phyloP scores from a whole-genome alignment of 2,797 vertebrate species.

The Cynodonichthys magdalenae region DNA sequence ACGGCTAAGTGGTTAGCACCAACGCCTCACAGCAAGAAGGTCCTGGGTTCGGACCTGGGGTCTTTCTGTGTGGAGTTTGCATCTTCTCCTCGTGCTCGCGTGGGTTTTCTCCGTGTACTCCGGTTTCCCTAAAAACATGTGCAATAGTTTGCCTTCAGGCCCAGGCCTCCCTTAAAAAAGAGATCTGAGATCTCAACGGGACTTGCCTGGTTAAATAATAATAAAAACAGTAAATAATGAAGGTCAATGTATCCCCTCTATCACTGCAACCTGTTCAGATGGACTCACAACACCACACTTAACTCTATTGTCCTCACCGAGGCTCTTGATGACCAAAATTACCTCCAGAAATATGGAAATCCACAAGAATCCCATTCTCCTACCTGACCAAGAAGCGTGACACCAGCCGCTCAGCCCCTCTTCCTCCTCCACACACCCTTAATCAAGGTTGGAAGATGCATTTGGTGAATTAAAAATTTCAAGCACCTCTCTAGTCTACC shows the following conservation, averaged over 20 bases:
- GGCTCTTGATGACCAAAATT: slow-evolving; percentile 12
- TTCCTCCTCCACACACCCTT: slow-evolving; percentile 37
- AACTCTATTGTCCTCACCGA: slow-evolving; percentile 6
- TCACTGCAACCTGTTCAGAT: slow-evolving; percentile 22
- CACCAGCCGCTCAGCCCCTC: slow-evolving; percentile 42
- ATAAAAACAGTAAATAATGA: no score
- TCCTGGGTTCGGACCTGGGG: no score
- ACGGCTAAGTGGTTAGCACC: no score
- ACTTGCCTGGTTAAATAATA: no score
- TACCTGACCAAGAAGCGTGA: slow-evolving; percentile 35
- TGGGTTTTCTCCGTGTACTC: no score
- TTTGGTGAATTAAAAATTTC: slow-evolving; percentile 69
- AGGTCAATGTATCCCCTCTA: slow-evolving; percentile 9
- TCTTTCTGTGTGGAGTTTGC: no score
- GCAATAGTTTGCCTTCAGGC: no score
- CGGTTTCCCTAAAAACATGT: no score
- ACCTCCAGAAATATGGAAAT: slow-evolving; percentile 8
- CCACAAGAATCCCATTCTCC: slow-evolving; percentile 6
- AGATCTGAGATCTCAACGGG: no score
- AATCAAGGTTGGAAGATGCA: slow-evolving; percentile 74
- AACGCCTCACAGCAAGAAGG: no score
- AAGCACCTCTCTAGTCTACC: slow-evolving; percentile 68
- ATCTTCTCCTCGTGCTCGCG: no score
- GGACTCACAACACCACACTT: slow-evolving; percentile 27
- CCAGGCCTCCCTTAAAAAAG: no score